Conservation (phyloP, 2,113 vertebrate genomes). For the Tapirus terrestris region DNA sequence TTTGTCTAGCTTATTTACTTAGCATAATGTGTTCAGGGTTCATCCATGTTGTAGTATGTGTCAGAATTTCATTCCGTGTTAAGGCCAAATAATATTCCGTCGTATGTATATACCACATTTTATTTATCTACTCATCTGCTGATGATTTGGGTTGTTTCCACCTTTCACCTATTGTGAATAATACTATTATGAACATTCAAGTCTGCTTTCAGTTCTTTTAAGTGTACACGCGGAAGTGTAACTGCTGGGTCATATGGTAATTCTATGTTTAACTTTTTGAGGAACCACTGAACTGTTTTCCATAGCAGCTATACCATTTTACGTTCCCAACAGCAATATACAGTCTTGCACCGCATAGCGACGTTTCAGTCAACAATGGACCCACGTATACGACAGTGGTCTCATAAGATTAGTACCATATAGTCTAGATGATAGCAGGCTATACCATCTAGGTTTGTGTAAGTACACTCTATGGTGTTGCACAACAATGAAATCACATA, state of each 20-base stretch:
- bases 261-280: background rate
- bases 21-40: background rate
- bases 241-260: background rate
- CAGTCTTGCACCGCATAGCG: no score
- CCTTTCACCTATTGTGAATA: background rate
- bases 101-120: background rate
- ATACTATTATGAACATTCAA: background rate
- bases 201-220: background rate
- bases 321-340: background rate
- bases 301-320: background rate
- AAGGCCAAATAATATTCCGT: background rate
- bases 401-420: no score
- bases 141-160: background rate
- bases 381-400: no score
- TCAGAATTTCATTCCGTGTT: background rate
- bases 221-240: background rate
- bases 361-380: no score
- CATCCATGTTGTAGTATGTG: background rate
- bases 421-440: no score
- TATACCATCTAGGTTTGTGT: no score
- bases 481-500: no score
- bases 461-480: no score
- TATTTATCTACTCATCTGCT: background rate
- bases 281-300: background rate
- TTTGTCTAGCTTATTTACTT: background rate